Evolutionary conservation across 2,113 vertebrate species (phyloP).

Genomic region (Caloenas nicobarica): DNA sequence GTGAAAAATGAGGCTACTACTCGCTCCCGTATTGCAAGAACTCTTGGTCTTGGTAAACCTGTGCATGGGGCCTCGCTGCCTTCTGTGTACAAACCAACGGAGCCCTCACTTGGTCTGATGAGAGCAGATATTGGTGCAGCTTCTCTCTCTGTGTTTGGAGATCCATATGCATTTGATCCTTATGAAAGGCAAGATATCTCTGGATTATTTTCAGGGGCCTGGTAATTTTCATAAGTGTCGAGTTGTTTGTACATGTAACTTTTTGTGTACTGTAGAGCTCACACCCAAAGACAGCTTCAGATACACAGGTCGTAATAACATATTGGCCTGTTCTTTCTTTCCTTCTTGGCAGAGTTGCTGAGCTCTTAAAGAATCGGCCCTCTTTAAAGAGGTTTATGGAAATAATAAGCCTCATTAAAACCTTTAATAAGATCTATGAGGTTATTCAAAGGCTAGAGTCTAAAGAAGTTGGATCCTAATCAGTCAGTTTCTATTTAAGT

Average conservation of each 20-base stretch:
- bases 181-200: slow-evolving; percentile 74
- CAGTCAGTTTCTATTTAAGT: neutral
- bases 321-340: neutral
- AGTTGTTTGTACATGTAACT: neutral
- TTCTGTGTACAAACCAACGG: slow-evolving; percentile 79
- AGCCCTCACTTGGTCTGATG: slow-evolving; percentile 87
- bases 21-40: slow-evolving; percentile 87
- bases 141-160: slow-evolving; percentile 91
- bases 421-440: neutral
- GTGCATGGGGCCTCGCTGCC: slow-evolving; percentile 79
- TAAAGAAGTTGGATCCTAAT: neutral
- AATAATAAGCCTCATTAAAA: neutral
- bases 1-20: slow-evolving; percentile 73
- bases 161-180: slow-evolving; percentile 88
- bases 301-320: neutral
- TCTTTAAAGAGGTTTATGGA: neutral
- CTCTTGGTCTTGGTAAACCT: slow-evolving; percentile 83
- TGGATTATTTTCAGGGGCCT: neutral
- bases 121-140: slow-evolving; percentile 93
- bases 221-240: neutral
- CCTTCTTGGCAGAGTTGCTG: neutral
- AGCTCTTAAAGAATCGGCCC: neutral
- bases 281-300: neutral
- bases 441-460: neutral
- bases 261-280: neutral